Base-by-base conservation (phyloP, 2,113 vertebrate genomes). In the Fulmarus glacialis region DNA sequence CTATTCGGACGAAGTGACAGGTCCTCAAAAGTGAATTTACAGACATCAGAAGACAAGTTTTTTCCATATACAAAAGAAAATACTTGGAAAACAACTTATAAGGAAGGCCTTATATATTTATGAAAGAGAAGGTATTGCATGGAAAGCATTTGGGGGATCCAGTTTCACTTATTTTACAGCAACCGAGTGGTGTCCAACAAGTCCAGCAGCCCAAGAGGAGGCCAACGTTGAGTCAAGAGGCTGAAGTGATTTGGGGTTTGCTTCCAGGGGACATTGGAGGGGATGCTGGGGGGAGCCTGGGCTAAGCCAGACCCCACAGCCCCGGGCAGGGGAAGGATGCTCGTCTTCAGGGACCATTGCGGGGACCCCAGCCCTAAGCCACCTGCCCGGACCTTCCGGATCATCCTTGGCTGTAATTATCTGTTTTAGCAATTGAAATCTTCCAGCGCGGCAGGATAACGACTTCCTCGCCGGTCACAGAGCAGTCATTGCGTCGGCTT, bases 361-460 rank as follows among this genome's bases (percentile, higher is more conserved):
- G 8, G 34, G 34, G 47, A 60, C 29, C 18, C 8, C 62, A 47
- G 38, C 12, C 53, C 88, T 62, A 40, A 75, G 38, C 62, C 70
- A 68, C 40, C 53, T 68, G 62, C 71, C 38, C 15, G 1, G 27
- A 77, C n/a, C 72, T 56, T 36, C 38, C 2, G 1, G 29, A 23
- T 80, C 47, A 73, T 36, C 59, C 52, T 79, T 34, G 45, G n/a
- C 59, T 17, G 45, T 34, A 83, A 72, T 83, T 56, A 52, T 32
- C 17, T 52, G 17, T 3, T 55, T 52, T 17, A 60, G 52, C 30
- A 23, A 66, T 36, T 27, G 43, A 79, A 58, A 66, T 53, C 24
- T 78, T 53, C 38, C 64, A 53, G 34, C 1, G 1, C 0, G 2
- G 43, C 2, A 0, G 11, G 24, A 5, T 84, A 84, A 84, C 8